These are phyloP conservation scores for Brachionus manjavacas DNA, from an alignment of 1,140 invertebrate species.

Conservation along the genomic window DNA sequence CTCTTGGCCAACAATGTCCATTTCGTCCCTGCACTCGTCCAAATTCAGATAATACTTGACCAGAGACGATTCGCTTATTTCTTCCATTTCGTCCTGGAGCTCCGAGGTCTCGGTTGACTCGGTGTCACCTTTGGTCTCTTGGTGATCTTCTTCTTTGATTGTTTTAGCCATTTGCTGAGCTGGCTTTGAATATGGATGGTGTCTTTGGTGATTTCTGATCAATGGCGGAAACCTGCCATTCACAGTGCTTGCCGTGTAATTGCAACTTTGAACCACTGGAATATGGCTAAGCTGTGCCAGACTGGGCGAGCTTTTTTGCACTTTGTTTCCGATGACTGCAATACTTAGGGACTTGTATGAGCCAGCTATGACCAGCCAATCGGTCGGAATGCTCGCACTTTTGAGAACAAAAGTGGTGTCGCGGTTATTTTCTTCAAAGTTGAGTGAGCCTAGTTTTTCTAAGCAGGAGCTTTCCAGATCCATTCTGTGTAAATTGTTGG, in stretches of 20 bases:
- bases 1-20: neutral
- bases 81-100: neutral
- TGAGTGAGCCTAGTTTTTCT: neutral
- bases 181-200: neutral
- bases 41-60: constrained; percentile 15
- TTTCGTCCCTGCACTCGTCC: constrained; percentile 9
- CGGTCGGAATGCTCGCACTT: neutral
- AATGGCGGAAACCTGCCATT: neutral
- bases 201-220: neutral
- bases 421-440: neutral
- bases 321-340: neutral
- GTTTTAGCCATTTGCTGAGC: neutral
- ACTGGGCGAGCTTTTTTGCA: neutral
- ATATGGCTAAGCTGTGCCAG: neutral
- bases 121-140: neutral
- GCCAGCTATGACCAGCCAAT: constrained; percentile 24
- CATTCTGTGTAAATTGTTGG: constrained; percentile 19
- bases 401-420: neutral
- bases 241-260: neutral
- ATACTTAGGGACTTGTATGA: neutral
- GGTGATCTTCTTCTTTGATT: neutral
- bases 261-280: neutral
- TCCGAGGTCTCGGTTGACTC: neutral
- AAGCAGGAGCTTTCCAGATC: neutral
- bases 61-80: neutral